Percentiles rank a stretch among this genome's conserved stretches.
phyloP scores from a whole-genome alignment of 1,140 invertebrate species.

The Dinoponera quadriceps region DNA sequence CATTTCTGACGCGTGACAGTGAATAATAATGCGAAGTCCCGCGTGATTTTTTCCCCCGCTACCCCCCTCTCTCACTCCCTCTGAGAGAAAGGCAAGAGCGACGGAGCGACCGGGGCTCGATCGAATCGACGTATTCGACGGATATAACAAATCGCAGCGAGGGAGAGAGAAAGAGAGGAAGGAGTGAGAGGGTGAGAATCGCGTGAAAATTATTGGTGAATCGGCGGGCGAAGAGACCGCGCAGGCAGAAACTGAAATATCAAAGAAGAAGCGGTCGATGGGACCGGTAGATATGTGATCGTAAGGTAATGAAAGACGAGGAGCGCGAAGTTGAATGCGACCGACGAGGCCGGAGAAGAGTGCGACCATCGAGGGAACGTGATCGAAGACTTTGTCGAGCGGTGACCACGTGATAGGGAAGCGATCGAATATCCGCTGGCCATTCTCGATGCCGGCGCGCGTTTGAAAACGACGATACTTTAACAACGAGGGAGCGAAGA shows the following conservation, averaged over 20 bases:
- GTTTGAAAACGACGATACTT: constrained; percentile 36
- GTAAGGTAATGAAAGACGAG: neutral
- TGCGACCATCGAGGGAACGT: constrained; percentile 12
- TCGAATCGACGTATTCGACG: too few relatives aligned
- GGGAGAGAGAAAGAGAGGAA: too few relatives aligned
- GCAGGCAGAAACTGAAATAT: too few relatives aligned
- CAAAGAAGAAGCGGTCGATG: neutral
- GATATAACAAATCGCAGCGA: too few relatives aligned
- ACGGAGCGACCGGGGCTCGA: too few relatives aligned
- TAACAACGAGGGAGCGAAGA: constrained; percentile 30
- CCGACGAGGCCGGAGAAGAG: constrained; percentile 12
- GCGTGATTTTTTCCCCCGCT: too few relatives aligned
- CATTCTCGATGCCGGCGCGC: constrained; percentile 19
- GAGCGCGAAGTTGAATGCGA: neutral
- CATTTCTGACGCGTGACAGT: constrained; percentile 22
- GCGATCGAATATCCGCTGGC: constrained; percentile 16
- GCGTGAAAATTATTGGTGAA: too few relatives aligned
- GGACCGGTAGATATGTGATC: neutral
- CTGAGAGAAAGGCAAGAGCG: too few relatives aligned
- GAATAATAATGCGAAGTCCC: constrained; percentile 31
- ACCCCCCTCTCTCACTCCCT: too few relatives aligned
- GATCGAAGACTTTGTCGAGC: neutral
- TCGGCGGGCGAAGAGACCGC: too few relatives aligned
- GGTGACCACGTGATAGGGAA: constrained; percentile 18
- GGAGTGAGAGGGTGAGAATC: too few relatives aligned